Evolutionary conservation across 2,797 vertebrate species (phyloP).

Genomic region (Etheostoma nigrum): DNA sequence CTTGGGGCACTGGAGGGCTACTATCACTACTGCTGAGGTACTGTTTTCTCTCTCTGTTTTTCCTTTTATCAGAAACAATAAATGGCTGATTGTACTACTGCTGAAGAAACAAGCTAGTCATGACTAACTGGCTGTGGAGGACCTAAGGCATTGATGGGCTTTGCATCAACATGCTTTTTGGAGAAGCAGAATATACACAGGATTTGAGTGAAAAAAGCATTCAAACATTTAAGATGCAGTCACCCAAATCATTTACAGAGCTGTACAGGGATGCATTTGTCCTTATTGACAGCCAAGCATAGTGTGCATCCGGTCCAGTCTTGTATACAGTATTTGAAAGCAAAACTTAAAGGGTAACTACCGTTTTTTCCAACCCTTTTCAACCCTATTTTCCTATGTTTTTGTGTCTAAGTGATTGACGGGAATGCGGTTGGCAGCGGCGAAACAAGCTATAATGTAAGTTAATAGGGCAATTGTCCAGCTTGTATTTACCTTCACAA

Average conservation of each 20-base stretch:
- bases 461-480: too few species aligned
- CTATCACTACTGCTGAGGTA: slow-evolving; percentile 91
- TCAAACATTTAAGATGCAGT: not conserved
- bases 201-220: not conserved
- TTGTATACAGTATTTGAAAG: too few species aligned
- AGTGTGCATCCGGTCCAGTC: not conserved
- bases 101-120: not conserved
- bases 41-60: not conserved
- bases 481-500: too few species aligned
- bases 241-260: not conserved
- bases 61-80: not conserved
- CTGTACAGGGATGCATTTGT: not conserved
- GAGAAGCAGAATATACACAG: not conserved
- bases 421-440: too few species aligned
- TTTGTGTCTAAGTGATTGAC: too few species aligned
- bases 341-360: too few species aligned
- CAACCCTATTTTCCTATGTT: too few species aligned
- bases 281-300: not conserved
- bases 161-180: not conserved
- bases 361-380: too few species aligned
- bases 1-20: slow-evolving; percentile 94
- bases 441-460: too few species aligned
- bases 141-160: not conserved
- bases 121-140: not conserved
- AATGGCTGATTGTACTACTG: not conserved